These are phyloP conservation scores for Lepilemur ruficaudatus DNA, from an alignment of 2,797 vertebrate genomes.

Conservation along the genomic window DNA sequence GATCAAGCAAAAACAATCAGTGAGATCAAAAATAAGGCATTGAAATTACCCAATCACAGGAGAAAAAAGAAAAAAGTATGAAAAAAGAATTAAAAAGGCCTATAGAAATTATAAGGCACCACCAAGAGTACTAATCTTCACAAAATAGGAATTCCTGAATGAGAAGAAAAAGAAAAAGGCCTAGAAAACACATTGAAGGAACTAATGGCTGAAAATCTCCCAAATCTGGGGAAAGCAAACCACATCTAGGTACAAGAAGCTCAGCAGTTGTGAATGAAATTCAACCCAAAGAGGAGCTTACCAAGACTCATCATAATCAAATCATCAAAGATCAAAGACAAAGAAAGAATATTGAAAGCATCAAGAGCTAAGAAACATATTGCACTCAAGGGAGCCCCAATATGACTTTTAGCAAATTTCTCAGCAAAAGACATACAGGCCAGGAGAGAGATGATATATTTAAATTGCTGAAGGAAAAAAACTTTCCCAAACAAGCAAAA, in stretches of 20 bases:
- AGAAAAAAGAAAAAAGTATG: neutral
- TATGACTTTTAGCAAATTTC: neutral
- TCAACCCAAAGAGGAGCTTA: neutral
- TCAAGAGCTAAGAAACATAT: neutral
- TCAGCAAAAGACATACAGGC: neutral
- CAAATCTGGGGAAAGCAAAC: neutral
- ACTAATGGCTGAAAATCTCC: neutral
- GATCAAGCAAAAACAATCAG: neutral
- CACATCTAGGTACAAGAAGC: neutral
- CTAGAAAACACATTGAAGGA: neutral
- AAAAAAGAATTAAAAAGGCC: neutral
- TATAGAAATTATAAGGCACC: neutral
- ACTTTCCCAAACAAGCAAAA: neutral
- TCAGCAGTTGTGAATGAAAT: neutral
- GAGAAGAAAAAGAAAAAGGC: neutral
- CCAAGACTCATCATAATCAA: neutral
- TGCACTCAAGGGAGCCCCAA: neutral
- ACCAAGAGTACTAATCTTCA: neutral
- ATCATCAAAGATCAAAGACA: neutral
- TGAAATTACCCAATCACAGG: neutral
- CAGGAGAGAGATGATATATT: neutral
- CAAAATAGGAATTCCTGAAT: neutral
- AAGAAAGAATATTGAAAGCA: neutral
- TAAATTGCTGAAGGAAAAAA: neutral
- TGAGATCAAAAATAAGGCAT: neutral